These are phyloP conservation scores for Hemibagrus wyckioides DNA, from an alignment of 2,113 vertebrate species.

Conservation along the genomic window DNA sequence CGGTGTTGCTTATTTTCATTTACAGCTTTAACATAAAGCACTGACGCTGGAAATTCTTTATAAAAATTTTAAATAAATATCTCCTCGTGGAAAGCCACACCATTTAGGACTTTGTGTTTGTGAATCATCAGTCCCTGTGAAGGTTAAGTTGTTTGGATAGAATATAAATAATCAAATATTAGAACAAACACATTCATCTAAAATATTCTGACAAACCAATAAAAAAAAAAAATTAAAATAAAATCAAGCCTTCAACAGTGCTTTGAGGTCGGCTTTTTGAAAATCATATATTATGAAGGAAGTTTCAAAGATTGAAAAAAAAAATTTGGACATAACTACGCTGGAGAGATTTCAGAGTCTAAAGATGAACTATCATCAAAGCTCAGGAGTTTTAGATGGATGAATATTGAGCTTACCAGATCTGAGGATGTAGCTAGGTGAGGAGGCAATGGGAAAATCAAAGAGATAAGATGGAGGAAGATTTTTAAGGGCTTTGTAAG, in stretches of 20 bases:
- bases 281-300: neutral
- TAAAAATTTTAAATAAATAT: neutral
- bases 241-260: neutral
- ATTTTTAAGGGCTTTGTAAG: neutral
- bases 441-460: neutral
- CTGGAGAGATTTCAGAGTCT: neutral
- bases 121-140: neutral
- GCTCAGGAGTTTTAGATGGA: neutral
- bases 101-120: neutral
- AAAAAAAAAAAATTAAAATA: too few relatives aligned
- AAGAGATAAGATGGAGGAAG: slow-evolving; percentile 2
- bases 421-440: neutral
- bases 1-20: neutral
- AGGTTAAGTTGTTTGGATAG: neutral
- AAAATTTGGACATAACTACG: neutral
- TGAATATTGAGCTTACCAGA: neutral
- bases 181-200: neutral
- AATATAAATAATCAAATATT: neutral
- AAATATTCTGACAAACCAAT: neutral
- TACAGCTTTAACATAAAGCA: neutral
- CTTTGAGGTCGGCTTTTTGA: neutral
- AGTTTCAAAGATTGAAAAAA: neutral
- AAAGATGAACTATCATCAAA: neutral
- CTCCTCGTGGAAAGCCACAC: neutral
- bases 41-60: neutral